Base-by-base conservation (phyloP, 2,113 vertebrate species). In the Colossoma macropomum region DNA sequence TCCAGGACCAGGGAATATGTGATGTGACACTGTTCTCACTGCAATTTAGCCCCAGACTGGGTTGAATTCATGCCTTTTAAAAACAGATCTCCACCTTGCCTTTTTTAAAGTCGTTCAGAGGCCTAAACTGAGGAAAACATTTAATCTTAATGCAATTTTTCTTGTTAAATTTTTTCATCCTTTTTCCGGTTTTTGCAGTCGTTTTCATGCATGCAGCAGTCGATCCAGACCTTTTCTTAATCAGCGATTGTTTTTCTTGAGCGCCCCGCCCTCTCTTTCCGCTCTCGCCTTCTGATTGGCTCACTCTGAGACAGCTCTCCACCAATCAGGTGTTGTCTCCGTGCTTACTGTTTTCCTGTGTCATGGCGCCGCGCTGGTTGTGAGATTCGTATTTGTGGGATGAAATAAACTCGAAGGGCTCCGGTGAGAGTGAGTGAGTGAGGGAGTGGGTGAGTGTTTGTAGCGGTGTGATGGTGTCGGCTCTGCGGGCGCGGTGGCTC, bases 181-280 rank as follows among this genome's bases (percentile, higher is more conserved):
- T 78, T 66, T 89, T 79, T 48, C 45, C 45, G 9, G 8, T 70
- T 15, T 80, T 30, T 65, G 3, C 62, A 12, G 15, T 63, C 74
- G 21, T 66, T 62, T 70, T 73, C 60, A 45, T 45, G 41, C 54
- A 23, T 59, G 66, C 30, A 8, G 7, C 17, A 12, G 32, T 38
- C 32, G 16, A 38, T 69, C 30, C 65, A 38, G 52, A 41, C 48
- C 79, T 12, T 74, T 74, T 66, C 23, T 6, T 2, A 34, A 21
- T 76, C 59, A 77, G 38, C 50, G 75, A 23, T 66, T 69, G 38
- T 69, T 2, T 54, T 75, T 11, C 28, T 38, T 63, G 59, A 56
- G 15, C 23, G 66, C 32, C 48, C 63, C 25, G 4, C 16, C 60
- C 50, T 78, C 68, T 45, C 23, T 38, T n/a, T 16, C 45, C 30